Evolutionary conservation across 1,140 invertebrate species (phyloP).

Genomic region (Bombus superbus): DNA sequence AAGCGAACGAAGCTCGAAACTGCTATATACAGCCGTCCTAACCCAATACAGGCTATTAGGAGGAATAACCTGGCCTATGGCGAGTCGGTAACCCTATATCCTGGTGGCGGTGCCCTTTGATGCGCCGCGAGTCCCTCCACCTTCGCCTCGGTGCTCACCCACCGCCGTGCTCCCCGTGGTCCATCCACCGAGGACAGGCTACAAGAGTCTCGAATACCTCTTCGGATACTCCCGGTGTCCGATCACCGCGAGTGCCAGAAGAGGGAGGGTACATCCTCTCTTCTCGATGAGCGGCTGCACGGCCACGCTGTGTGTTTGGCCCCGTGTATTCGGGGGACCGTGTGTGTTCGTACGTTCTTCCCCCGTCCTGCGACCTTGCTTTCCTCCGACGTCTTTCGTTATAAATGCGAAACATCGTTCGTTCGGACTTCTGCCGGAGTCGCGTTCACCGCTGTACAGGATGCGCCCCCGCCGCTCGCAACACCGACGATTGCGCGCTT

Average conservation of each 20-base stretch:
- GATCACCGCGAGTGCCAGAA: conserved; percentile 70
- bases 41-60: conserved; percentile 78
- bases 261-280: conserved; percentile 34
- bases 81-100: conserved; percentile 79
- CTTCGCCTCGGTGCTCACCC: conserved; percentile 72
- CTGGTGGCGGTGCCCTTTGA: conserved; percentile 77
- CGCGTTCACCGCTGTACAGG: conserved; percentile 7
- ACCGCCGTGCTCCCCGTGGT: conserved; percentile 71
- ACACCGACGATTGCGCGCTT: neutral
- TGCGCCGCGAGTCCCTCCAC: conserved; percentile 66
- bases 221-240: conserved; percentile 69
- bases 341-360: neutral
- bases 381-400: conserved; percentile 17
- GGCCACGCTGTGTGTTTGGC: conserved; percentile 6
- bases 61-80: conserved; percentile 76
- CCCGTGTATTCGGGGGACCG: conserved; percentile 37
- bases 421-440: conserved; percentile 34
- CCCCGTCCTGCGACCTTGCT: conserved; percentile 22
- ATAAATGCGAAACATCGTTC: conserved; percentile 45
- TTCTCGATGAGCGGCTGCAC: conserved; percentile 25
- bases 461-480: neutral
- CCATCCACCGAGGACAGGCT: conserved; percentile 77
- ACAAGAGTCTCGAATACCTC: conserved; percentile 81
- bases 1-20: conserved; percentile 51
- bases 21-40: conserved; percentile 70